phyloP scores from a whole-genome alignment of 1,140 invertebrate species.

The Asbolus verrucosus region DNA sequence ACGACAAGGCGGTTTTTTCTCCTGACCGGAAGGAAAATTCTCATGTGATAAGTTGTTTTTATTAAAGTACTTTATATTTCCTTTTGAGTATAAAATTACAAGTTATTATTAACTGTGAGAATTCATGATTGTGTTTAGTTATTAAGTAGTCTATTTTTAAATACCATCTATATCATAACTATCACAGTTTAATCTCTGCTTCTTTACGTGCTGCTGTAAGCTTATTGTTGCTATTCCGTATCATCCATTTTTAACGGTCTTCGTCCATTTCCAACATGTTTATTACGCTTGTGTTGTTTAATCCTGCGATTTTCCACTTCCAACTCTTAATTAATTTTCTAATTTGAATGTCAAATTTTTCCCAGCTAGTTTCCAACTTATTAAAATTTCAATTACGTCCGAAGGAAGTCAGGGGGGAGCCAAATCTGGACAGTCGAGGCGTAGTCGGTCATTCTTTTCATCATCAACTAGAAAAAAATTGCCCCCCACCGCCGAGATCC shows the following conservation, averaged over 20 bases:
- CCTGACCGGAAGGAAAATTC: constrained; percentile 12
- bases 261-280: too few relatives aligned
- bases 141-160: constrained; percentile 36
- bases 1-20: neutral
- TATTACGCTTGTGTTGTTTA: neutral
- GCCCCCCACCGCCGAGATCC: too few relatives aligned
- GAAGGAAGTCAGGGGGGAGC: too few relatives aligned
- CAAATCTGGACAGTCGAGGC: too few relatives aligned
- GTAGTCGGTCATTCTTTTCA: too few relatives aligned
- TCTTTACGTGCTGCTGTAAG: constrained; percentile 17
- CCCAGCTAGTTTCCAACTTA: neutral
- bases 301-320: neutral
- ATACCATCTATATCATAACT: constrained; percentile 16
- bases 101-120: constrained; percentile 39
- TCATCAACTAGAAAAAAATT: too few relatives aligned
- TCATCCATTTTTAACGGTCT: too few relatives aligned
- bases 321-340: neutral
- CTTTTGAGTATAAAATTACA: constrained; percentile 15
- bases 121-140: constrained; percentile 21
- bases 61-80: constrained; percentile 24
- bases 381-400: neutral
- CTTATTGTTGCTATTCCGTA: constrained; percentile 3
- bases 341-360: neutral
- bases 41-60: constrained; percentile 23
- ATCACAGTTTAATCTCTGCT: constrained; percentile 21